Conservation (phyloP, 2,113 vertebrate genomes). For the Xiphophorus maculatus region DNA sequence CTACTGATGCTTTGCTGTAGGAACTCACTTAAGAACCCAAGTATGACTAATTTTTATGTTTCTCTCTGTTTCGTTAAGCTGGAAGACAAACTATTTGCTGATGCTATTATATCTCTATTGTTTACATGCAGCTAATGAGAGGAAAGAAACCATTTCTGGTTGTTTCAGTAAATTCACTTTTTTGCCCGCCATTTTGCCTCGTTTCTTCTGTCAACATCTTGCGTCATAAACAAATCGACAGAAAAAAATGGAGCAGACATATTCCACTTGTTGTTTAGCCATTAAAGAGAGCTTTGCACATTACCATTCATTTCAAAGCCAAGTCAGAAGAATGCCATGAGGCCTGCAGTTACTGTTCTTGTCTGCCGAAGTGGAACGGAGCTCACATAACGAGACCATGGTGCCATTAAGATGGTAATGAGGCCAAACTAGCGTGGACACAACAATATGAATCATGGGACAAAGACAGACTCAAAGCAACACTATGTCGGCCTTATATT, state of each 20-base stretch:
- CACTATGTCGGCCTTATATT: conserved; percentile 28
- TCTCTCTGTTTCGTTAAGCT: too few species aligned
- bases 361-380: conserved; percentile 69
- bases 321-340: conserved; percentile 44
- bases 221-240: conserved; percentile 5
- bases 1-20: too few species aligned
- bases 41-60: too few species aligned
- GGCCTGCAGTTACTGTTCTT: conserved; percentile 60
- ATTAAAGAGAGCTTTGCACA: conserved; percentile 37
- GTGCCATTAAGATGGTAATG: conserved; percentile 76
- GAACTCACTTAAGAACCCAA: too few species aligned
- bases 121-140: not conserved
- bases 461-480: conserved; percentile 54
- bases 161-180: not conserved
- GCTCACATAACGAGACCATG: conserved; percentile 54
- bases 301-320: conserved; percentile 34
- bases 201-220: conserved; percentile 10
- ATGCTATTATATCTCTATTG: not conserved
- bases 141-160: not conserved
- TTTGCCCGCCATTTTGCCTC: not conserved
- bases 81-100: not conserved
- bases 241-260: conserved; percentile 48
- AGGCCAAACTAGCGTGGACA: conserved; percentile 57
- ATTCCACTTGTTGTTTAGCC: conserved; percentile 32
- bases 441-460: conserved; percentile 49